phyloP scores from a whole-genome alignment of 2,888 invertebrate genomes.

The Eristalis intricaria region DNA sequence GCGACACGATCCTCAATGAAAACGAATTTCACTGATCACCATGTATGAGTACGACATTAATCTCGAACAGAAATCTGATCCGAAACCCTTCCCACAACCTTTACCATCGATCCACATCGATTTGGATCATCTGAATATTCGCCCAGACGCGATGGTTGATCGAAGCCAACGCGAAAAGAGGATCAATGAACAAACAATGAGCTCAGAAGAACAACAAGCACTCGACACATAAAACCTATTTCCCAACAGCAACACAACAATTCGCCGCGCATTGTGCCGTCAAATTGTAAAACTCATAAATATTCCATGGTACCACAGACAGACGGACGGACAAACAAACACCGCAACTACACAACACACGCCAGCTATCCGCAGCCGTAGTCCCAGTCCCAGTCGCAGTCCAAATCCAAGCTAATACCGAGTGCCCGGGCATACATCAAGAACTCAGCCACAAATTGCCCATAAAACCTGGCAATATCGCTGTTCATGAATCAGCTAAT shows the following conservation, averaged over 20 bases:
- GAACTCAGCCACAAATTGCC: constrained; percentile 59
- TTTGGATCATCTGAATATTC: background rate
- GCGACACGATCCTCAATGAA: too few relatives aligned
- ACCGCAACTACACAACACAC: background rate
- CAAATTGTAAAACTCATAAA: constrained; percentile 55
- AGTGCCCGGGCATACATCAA: constrained; percentile 52
- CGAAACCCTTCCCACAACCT: constrained; percentile 19
- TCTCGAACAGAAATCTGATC: background rate
- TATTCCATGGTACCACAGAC: constrained; percentile 19
- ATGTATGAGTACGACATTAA: too few relatives aligned
- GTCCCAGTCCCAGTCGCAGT: background rate
- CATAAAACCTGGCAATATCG: constrained; percentile 59
- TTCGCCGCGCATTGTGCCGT: constrained; percentile 52
- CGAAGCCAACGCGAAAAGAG: background rate
- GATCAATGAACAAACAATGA: background rate
- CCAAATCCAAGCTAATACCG: constrained; percentile 28
- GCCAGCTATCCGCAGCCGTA: background rate
- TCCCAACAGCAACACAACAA: constrained; percentile 51
- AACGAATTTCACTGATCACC: too few relatives aligned
- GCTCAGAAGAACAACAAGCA: background rate
- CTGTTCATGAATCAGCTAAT: constrained; percentile 63
- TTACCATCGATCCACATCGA: background rate
- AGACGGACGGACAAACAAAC: constrained; percentile 17
- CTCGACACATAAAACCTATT: constrained; percentile 18
- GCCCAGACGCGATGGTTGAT: background rate